Base-by-base conservation (phyloP, 1,140 invertebrate genomes). In the Drosophila mauritiana region DNA sequence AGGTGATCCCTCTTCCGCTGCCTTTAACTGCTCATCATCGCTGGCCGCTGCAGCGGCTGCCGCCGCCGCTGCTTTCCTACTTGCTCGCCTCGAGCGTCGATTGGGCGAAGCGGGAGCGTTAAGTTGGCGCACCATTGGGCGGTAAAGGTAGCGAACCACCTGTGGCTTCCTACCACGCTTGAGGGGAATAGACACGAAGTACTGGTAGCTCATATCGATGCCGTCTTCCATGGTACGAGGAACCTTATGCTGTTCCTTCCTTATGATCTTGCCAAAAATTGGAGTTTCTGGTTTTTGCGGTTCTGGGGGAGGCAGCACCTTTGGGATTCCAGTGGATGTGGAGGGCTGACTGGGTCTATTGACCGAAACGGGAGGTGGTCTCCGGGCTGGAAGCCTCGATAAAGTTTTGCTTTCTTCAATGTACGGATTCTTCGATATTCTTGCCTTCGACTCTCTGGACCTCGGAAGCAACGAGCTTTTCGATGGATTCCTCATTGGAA, bases 181-280 rank as follows among this genome's bases (percentile, higher is more conserved):
- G 10, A 90, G 10, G 0, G 85, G 85, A 12, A 42, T 62, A 2
- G 68, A 70, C 3, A 88, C 85, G 49, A 88, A 90, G 34, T 78
- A 64, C 39, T 88, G 80, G 55, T 88, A 88, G 62, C 84, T 88
- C 22, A 84, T 69, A 15, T 88, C 84, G 36, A 88, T 78, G 54
- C 84, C 84, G 17, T 88, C 84, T 15, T 88, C 85, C 11, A 84
- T 73, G 7, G 85, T 88, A 1, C 46, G 45, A 0, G 85, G 84
- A 27, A 88, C 58, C 34, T 80, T 90, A 34, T 88, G 84, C 51
- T 88, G 84, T 0, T 45, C 31, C 25, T 57, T 70, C 0, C 55
- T 52, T 1, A 80, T 58, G 10, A 88, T 90, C 62, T 78, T 8
- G 54, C 54, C 15, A 17, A 36, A n/a, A 10, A 10, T n/a, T 40